A percentile compares a stretch with the other conserved stretches of the same genome.
phyloP scores from a whole-genome alignment of 2,113 vertebrate species.

The Clinocottus analis region DNA sequence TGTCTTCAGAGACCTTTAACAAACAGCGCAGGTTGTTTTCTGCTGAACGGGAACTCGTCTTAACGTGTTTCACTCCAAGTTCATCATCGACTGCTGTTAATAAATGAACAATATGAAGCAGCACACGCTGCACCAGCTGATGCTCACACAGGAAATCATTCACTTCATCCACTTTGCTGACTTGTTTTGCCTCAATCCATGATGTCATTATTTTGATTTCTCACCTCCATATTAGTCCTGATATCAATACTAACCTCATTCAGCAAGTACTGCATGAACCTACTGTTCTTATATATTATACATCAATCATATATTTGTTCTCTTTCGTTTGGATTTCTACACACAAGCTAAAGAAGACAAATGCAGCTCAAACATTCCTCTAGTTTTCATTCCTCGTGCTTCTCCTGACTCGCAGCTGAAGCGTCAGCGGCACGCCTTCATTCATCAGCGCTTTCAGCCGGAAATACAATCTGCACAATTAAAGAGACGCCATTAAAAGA shows the following conservation, averaged over 20 bases:
- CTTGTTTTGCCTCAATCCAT: neutral
- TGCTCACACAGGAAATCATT: neutral
- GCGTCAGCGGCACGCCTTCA: slow-evolving; percentile 3
- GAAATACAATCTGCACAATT: slow-evolving; percentile 72
- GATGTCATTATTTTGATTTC: neutral
- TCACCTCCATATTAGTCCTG: neutral
- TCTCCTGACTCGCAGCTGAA: neutral
- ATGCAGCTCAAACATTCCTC: neutral
- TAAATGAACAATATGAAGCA: neutral
- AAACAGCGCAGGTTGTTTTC: slow-evolving; percentile 6
- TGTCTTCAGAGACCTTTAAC: slow-evolving; percentile 4
- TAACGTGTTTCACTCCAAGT: neutral
- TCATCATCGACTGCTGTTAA: neutral
- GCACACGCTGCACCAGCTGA: neutral
- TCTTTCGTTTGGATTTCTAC: neutral
- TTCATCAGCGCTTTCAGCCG: slow-evolving; percentile 32
- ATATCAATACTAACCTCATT: neutral
- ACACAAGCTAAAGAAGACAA: neutral
- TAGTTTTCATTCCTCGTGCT: neutral
- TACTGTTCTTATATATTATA: too few species aligned
- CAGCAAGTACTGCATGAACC: neutral
- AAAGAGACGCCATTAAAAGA: slow-evolving; percentile 40
- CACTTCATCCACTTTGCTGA: neutral
- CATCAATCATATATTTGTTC: neutral
- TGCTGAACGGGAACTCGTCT: neutral